These are phyloP conservation scores for Dryomyza anilis DNA, from an alignment of 2,888 invertebrate genomes.

Conservation along the genomic window DNA sequence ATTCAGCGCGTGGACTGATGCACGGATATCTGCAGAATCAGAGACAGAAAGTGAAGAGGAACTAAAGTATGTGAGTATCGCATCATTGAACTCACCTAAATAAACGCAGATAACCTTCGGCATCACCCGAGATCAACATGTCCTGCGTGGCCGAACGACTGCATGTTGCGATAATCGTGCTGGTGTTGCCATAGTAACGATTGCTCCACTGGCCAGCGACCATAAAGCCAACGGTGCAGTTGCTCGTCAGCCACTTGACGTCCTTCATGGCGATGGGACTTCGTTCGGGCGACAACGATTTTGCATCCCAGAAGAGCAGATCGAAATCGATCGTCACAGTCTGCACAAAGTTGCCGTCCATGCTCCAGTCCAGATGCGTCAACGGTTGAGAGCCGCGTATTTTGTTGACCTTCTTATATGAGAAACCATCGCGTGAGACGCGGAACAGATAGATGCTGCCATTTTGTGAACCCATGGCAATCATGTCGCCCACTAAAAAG, in stretches of 20 bases:
- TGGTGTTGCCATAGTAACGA: slow-evolving; percentile 83
- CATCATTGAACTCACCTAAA: slow-evolving; percentile 73
- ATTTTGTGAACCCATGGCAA: slow-evolving; percentile 90
- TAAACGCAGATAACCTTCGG: slow-evolving; percentile 84
- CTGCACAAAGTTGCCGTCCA: slow-evolving; percentile 85
- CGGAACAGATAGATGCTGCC: slow-evolving; percentile 80
- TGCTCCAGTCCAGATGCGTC: slow-evolving; percentile 89
- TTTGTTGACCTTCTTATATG: slow-evolving; percentile 87
- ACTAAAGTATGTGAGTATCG: too few species aligned
- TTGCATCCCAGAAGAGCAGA: slow-evolving; percentile 89
- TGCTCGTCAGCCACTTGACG: slow-evolving; percentile 87
- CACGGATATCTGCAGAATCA: slow-evolving; percentile 79
- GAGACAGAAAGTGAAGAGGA: too few species aligned
- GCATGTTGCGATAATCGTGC: slow-evolving; percentile 80
- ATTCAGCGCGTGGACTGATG: slow-evolving; percentile 83
- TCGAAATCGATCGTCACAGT: slow-evolving; percentile 91
- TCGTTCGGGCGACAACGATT: slow-evolving; percentile 83
- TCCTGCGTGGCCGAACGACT: slow-evolving; percentile 84
- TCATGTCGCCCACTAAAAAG: slow-evolving; percentile 76
- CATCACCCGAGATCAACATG: slow-evolving; percentile 82
- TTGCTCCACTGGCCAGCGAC: slow-evolving; percentile 92
- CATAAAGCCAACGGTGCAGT: slow-evolving; percentile 84
- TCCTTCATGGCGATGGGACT: slow-evolving; percentile 90
- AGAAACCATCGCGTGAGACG: slow-evolving; percentile 86
- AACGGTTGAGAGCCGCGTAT: slow-evolving; percentile 84